Base-by-base conservation (phyloP, 2,888 invertebrate genomes). In the Pachycephus smyrnensis region DNA sequence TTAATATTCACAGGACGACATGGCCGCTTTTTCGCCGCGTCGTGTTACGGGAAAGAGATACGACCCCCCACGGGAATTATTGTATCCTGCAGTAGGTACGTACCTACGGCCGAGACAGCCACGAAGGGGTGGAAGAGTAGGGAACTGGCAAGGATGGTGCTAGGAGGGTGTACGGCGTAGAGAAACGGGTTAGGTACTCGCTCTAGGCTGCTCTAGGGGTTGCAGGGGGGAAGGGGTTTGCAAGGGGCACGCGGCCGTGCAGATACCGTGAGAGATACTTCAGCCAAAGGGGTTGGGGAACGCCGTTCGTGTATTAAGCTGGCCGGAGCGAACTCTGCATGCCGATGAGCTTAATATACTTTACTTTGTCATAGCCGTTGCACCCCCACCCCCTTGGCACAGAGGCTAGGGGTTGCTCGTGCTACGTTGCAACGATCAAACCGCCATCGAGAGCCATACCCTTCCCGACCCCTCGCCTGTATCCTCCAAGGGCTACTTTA, bases 271-370 rank as follows among this genome's bases (percentile, higher is more conserved):
- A 71, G 74, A 77, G 77, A 55, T 23, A 55, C 55, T 55, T 55
- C 55, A 55, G 55, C 55, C 55, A 23, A 82, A 36, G 75, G 78
- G 73, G 73, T 76, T 68, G 76, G 76, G 77, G 75, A 75, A 74
- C 76, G 76, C 80, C 80, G 83, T 84, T 82, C 83, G 80, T 83
- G 87, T 87, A 88, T 89, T 89, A 89, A 89, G 87, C 87, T 85
- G 85, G 84, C 83, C 83, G 82, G 84, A 83, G 86, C 87, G 85
- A 85, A 86, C 87, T 86, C 87, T 88, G 90, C 88, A 89, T 89
- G 87, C 88, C 89, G 88, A 89, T 89, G 89, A 89, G 89, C 88
- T 89, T 89, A 88, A 89, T 89, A 88, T 88, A 89, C 88, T 88
- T 89, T 89, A 88, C 88, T 88, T 88, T 88, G 85, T 87, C 90